Evolutionary conservation across 2,888 invertebrate genomes (phyloP), one percentile per base, ranked within the genome.

Genomic region (Chesias legatella): DNA sequence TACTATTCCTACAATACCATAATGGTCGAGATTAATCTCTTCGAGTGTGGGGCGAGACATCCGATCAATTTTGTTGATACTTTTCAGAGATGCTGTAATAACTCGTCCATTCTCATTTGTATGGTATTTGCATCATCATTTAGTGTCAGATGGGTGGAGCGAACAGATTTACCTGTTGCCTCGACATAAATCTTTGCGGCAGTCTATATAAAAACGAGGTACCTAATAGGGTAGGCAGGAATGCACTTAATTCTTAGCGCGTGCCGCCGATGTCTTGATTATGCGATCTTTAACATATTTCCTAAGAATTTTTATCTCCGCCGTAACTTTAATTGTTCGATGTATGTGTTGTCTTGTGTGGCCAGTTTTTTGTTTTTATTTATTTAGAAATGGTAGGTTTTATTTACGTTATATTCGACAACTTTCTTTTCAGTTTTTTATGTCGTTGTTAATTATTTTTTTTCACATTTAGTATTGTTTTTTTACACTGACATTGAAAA

Each of bases 191-290:
- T 81, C 80, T 70, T 51, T 42, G 67, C 64, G 65, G 67, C 60
- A 70, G 72, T 79, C 77, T 79, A 80, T 79, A 80, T 66, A 69
- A 73, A 77, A 76, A 66, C 63, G 37, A 53, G 56, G n/a, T n/a
- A n/a, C n/a, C 61, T 72, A 71, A 72, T 71, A 64, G 62, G 63
- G 58, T 61, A 62, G 56, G 50, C 45, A 54, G 66, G 63, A 64
- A 73, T 74, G 67, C 60, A 58, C 51, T 62, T 68, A 59, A 70
- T 70, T 67, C 73, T 41, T 60, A 67, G 80, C 85, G 80, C 84
- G 85, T 76, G 84, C 70, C 69, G 46, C 46, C 60, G 64, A 80
- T 73, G 53, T 63, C 74, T 82, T 78, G 71, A 84, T 83, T 82
- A 83, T 79, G 72, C 75, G 57, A 66, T 69, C 64, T 70, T 73